These are phyloP conservation scores for Chionodraco myersi DNA, from an alignment of 2,113 vertebrate species.

Conservation along the genomic window DNA sequence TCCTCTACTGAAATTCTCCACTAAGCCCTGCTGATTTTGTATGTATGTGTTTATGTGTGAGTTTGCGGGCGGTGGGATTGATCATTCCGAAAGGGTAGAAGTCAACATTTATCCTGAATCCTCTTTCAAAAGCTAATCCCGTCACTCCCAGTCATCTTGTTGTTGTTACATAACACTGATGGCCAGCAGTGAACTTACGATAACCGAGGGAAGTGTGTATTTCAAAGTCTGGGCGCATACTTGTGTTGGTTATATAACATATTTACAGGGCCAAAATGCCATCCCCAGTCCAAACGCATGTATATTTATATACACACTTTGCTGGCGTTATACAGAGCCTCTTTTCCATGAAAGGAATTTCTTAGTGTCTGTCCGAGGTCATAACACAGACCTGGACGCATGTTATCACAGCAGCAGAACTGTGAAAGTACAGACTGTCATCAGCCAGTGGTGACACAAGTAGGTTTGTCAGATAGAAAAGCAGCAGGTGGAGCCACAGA, in stretches of 20 bases:
- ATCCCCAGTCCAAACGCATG: neutral
- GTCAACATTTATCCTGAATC: slow-evolving; percentile 34
- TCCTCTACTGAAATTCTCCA: neutral
- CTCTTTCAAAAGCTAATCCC: slow-evolving; percentile 2
- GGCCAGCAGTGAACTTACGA: neutral
- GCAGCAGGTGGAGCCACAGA: slow-evolving; percentile 45
- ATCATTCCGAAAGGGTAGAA: slow-evolving; percentile 37
- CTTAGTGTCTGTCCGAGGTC: slow-evolving; percentile 1
- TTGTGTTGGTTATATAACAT: slow-evolving; percentile 44
- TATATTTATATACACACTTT: neutral
- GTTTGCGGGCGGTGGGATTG: slow-evolving; percentile 10
- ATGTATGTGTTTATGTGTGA: slow-evolving; percentile 15
- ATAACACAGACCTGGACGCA: slow-evolving; percentile 2
- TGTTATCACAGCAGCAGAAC: slow-evolving; percentile 54
- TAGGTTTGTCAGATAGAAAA: slow-evolving; percentile 39
- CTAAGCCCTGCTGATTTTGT: slow-evolving; percentile 17
- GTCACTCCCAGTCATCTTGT: slow-evolving; percentile 10
- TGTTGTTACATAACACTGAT: slow-evolving; percentile 33
- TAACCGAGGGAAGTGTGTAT: slow-evolving; percentile 9
- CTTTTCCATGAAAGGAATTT: slow-evolving; percentile 37
- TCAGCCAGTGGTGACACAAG: slow-evolving; percentile 33
- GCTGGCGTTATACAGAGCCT: slow-evolving; percentile 14
- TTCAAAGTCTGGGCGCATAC: slow-evolving; percentile 22
- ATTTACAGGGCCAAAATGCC: neutral
- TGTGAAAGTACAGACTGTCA: slow-evolving; percentile 64